Conservation (phyloP, 2,888 invertebrate genomes). For the Carabus problematicus region DNA sequence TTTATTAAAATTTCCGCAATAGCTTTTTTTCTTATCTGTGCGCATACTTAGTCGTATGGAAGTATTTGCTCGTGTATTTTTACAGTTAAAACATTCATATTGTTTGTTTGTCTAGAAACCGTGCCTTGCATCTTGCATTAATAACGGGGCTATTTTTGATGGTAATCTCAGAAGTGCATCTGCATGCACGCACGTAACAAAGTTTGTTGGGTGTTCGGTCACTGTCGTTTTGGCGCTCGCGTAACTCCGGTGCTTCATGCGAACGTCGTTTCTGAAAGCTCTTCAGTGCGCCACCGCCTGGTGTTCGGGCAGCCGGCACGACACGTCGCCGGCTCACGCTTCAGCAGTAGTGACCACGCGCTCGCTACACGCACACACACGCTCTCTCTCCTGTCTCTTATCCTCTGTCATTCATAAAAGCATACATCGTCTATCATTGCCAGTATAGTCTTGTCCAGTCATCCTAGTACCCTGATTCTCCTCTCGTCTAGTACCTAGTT, state of each 20-base stretch:
- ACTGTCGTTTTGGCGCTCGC: constrained; percentile 6
- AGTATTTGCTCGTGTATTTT: too few species aligned
- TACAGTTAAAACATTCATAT: neutral
- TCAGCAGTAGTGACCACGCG: constrained; percentile 49
- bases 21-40: constrained; percentile 1
- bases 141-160: constrained; percentile 12
- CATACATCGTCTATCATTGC: too few species aligned
- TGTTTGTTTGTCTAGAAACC: neutral
- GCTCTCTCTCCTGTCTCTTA: constrained; percentile 1
- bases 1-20: neutral
- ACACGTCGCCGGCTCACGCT: constrained; percentile 30
- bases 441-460: too few species aligned
- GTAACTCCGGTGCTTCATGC: constrained; percentile 30
- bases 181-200: constrained; percentile 24
- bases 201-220: constrained; percentile 6
- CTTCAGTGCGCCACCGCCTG: constrained; percentile 48
- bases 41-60: too few species aligned
- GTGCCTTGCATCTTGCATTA: constrained; percentile 1
- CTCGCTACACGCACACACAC: constrained; percentile 48
- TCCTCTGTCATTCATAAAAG: neutral
- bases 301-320: constrained; percentile 48
- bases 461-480: too few species aligned
- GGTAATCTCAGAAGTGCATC: constrained; percentile 35
- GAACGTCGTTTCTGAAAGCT: constrained; percentile 43
- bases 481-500: too few species aligned